Evolutionary conservation across 2,797 vertebrate species (phyloP).

Genomic region (Acanthurus tractus): DNA sequence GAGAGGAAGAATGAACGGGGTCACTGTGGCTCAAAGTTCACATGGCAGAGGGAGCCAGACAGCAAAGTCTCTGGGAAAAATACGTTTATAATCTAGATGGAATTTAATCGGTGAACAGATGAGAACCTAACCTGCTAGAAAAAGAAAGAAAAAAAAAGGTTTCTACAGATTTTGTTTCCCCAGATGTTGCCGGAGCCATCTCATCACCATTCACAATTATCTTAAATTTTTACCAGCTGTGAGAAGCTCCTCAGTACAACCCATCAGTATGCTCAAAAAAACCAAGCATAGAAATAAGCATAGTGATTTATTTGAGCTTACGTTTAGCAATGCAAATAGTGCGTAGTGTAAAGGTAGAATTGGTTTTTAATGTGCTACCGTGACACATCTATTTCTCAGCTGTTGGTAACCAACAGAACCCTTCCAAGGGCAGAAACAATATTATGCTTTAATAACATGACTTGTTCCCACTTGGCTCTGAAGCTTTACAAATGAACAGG

Average conservation of each 20-base stretch:
- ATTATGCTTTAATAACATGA: constrained; percentile 54
- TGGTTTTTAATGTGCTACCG: neutral
- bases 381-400: neutral
- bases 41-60: constrained; percentile 3
- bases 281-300: neutral
- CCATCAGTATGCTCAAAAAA: neutral
- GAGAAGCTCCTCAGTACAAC: neutral
- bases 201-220: constrained; percentile 17
- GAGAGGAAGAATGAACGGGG: constrained; percentile 12
- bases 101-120: constrained; percentile 9
- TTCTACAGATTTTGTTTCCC: neutral
- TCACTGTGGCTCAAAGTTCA: constrained; percentile 36
- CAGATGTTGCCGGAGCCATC: neutral
- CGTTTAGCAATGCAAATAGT: neutral
- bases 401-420: constrained; percentile 6
- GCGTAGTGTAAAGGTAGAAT: neutral
- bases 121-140: neutral
- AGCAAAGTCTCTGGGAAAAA: neutral
- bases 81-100: neutral
- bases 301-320: neutral
- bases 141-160: neutral
- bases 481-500: constrained; percentile 47
- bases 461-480: constrained; percentile 55
- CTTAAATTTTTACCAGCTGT: neutral
- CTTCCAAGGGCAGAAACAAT: constrained; percentile 35